Conservation (phyloP, 1,140 invertebrate genomes). For the Pseudobourletiella spinata region DNA sequence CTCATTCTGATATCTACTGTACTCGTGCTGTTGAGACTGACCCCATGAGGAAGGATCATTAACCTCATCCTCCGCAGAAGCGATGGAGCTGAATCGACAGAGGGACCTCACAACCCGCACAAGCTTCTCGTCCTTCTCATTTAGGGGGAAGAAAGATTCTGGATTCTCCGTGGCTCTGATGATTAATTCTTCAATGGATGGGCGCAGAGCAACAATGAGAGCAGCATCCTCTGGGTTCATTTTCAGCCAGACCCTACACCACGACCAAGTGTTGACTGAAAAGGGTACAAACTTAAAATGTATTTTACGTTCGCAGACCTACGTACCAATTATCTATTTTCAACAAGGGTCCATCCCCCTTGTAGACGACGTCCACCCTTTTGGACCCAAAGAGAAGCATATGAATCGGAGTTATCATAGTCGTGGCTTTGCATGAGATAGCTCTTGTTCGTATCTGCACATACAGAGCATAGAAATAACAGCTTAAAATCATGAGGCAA, state of each 20-base stretch:
- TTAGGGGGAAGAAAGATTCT: slow-evolving; percentile 43
- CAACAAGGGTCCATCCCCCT: not conserved
- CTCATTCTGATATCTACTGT: not conserved
- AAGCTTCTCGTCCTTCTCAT: slow-evolving; percentile 32
- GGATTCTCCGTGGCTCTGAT: slow-evolving; percentile 67
- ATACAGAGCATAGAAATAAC: too few relatives aligned
- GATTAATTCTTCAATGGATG: slow-evolving; percentile 76
- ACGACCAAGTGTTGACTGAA: too few relatives aligned
- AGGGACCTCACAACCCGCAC: slow-evolving; percentile 15
- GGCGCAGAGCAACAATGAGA: slow-evolving; percentile 71
- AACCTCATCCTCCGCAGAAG: not conserved
- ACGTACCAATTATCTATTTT: slow-evolving; percentile 7
- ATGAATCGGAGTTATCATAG: slow-evolving; percentile 91
- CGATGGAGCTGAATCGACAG: not conserved
- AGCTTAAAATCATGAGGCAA: slow-evolving; percentile 11
- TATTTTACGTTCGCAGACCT: too few relatives aligned
- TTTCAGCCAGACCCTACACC: slow-evolving; percentile 68
- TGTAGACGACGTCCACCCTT: slow-evolving; percentile 61
- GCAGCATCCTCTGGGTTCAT: slow-evolving; percentile 71
- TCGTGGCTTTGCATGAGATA: slow-evolving; percentile 95
- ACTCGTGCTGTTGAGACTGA: not conserved
- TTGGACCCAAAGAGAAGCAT: slow-evolving; percentile 80
- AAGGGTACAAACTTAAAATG: too few relatives aligned
- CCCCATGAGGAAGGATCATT: not conserved
- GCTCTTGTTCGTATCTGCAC: slow-evolving; percentile 88